Evolutionary conservation across 2,797 vertebrate species (phyloP), one percentile per base, ranked within the genome.

Genomic region (Esox masquinongy): DNA sequence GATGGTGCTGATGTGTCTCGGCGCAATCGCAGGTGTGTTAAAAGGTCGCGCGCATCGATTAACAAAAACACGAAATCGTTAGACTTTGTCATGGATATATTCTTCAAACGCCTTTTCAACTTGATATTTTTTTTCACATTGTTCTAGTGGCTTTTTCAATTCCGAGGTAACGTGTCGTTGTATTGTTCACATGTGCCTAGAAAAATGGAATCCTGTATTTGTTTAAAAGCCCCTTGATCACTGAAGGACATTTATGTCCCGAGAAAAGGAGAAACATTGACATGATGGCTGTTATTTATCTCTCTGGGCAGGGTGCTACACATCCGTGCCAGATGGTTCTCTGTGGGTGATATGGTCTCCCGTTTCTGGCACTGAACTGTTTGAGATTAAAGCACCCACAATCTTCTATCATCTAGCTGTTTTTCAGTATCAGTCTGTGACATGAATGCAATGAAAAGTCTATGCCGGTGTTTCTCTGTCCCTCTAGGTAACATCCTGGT

Each of bases 401-500:
- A 56, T 17, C 51, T 17, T 53, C 51, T 19, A 53, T 5, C 36
- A 39, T 39, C 1, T 39, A 47, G 43, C 9, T 14, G 12, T 47
- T 47, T 14, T 47, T 12, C 6, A 14, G 43, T 47, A 47, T 47
- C 1, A 47, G 12, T 47, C 43, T 4, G 9, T 47, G 11, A 47
- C 43, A 47, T 47, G 1, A 47, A 14, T 14, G 43, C 3, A 24
- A 24, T 24, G 22, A n/a, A n/a, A 56, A 22, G 17, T 11, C 1
- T 22, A n/a, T 3, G 22, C 12, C 8, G n/a, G 15, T 26, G 11
- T 64, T 2, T 4, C 26, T 63, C 26, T 64, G 14, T 82, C 50
- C 36, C 5, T 85, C 4, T 67, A 95, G 95, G 94, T 67, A 95
- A 95, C 77, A 85, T 93, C 75, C 91, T 95, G 67, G 94, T 95